phyloP scores from a whole-genome alignment of 2,888 invertebrate species.

The Volucella zonaria region DNA sequence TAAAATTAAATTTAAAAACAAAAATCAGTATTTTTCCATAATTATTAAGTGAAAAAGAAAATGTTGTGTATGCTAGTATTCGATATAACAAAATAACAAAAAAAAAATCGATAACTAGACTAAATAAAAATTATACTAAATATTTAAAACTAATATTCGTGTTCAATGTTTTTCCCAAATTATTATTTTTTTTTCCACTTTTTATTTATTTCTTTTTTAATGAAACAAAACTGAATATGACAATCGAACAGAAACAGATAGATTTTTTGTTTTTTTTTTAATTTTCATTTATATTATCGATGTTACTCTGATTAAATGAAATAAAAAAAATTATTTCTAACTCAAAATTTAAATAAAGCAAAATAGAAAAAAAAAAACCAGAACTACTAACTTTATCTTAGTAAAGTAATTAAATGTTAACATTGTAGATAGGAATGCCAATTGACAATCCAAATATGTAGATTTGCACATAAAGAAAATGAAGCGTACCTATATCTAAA shows the following conservation, averaged over 20 bases:
- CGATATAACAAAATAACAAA: constrained; percentile 29
- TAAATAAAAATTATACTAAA: constrained; percentile 6
- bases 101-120: constrained; percentile 16
- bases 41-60: constrained; percentile 31
- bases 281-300: constrained; percentile 40
- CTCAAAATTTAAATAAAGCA: constrained; percentile 29
- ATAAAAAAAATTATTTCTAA: constrained; percentile 27
- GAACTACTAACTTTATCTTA: constrained; percentile 60
- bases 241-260: constrained; percentile 57
- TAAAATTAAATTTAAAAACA: not conserved
- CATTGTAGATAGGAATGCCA: constrained; percentile 77
- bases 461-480: constrained; percentile 67
- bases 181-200: constrained; percentile 5
- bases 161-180: constrained; percentile 20
- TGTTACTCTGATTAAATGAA: constrained; percentile 53
- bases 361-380: not conserved
- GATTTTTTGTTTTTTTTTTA: constrained; percentile 5
- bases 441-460: constrained; percentile 76
- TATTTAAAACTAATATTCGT: constrained; percentile 35
- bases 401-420: constrained; percentile 74
- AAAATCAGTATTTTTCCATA: constrained; percentile 53
- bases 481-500: constrained; percentile 64
- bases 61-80: constrained; percentile 48
- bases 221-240: constrained; percentile 42
- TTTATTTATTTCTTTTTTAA: constrained; percentile 20